A percentile compares a stretch with the other conserved stretches of the same genome.
Evolutionary conservation across 1,140 invertebrate species (phyloP).

Genomic region (Saccostrea cuccullata): DNA sequence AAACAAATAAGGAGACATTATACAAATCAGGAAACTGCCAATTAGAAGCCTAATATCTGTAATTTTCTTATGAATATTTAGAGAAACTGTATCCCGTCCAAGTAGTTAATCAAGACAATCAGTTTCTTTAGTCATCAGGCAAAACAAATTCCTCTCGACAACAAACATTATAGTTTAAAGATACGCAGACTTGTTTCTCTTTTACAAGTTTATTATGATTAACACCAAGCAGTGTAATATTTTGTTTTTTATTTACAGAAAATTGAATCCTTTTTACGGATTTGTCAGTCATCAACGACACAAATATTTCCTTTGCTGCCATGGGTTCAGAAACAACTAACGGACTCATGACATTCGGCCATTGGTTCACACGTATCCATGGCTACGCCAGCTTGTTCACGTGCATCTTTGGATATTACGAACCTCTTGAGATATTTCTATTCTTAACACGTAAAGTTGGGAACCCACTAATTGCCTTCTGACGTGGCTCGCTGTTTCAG

Average conservation of each 20-base stretch:
- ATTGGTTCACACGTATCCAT: slow-evolving; percentile 81
- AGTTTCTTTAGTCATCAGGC: too few species aligned
- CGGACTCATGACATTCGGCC: slow-evolving; percentile 42
- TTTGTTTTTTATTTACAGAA: not conserved
- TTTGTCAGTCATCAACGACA: not conserved
- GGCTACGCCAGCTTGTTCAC: slow-evolving; percentile 86
- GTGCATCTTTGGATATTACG: slow-evolving; percentile 91
- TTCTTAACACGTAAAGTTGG: slow-evolving; percentile 89
- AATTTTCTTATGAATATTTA: too few species aligned
- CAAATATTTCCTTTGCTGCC: not conserved
- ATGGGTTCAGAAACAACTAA: not conserved
- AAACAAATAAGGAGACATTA: too few species aligned
- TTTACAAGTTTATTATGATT: too few species aligned
- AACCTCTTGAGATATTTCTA: slow-evolving; percentile 93
- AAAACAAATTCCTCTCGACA: too few species aligned
- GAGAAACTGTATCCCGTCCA: too few species aligned
- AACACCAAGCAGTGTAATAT: not conserved
- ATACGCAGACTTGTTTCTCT: too few species aligned
- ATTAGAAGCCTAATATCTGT: too few species aligned
- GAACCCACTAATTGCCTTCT: slow-evolving; percentile 90
- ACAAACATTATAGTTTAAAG: too few species aligned
- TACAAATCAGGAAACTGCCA: too few species aligned
- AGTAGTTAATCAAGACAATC: too few species aligned
- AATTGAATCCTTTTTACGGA: not conserved
- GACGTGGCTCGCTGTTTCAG: slow-evolving; percentile 89